Base-by-base conservation (phyloP, 2,113 vertebrate species). In the Brachyhypopomus occidentalis region DNA sequence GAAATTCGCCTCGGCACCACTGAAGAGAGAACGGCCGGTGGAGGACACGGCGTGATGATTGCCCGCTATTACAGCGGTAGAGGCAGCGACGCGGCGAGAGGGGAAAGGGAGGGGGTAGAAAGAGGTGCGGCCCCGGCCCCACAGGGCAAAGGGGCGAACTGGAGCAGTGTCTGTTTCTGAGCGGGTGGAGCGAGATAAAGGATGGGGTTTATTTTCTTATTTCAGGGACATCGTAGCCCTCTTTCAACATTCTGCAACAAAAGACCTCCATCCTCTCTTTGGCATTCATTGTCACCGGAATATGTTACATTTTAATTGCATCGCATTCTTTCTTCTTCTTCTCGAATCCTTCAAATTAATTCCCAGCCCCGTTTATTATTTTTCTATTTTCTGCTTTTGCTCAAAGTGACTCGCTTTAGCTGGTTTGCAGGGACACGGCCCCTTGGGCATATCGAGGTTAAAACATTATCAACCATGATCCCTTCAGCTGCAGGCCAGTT, bases 11-110 rank as follows among this genome's bases (percentile, higher is more conserved):
- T 16, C 7, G 14, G 14, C 7, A 27, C 17, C 12, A 19, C 3
- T 2, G n/a, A 63, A 23, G 38, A 77, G 55, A 78, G 23, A 78
- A 38, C 12, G 7, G n/a, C 84, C 55, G 38, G 38, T 34, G 14
- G 45, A 70, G 80, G 19, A 1, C 8, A 70, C 80, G 72, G 0
- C 85, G 88, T 87, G 91, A 89, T 93, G 91, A 95, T 88, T 94
- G 86, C 85, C 91, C 86, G 84, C 90, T 88, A 93, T 94, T 93
- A 88, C 91, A 92, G 93, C 90, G 91, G 93, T 94, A 93, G 94
- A 94, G 87, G 92, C 91, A 84, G 90, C 8, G 84, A 82, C 89
- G 90, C 92, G 87, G 70, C 62, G 74, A 89, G 83, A 88, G 85
- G 80, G 90, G 90, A 92, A 88, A 70, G 66, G 72, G 89, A 81